Percentiles rank a stretch among this genome's conserved stretches.
Conservation (phyloP, 2,888 invertebrate species). For the Dryomyza anilis region DNA sequence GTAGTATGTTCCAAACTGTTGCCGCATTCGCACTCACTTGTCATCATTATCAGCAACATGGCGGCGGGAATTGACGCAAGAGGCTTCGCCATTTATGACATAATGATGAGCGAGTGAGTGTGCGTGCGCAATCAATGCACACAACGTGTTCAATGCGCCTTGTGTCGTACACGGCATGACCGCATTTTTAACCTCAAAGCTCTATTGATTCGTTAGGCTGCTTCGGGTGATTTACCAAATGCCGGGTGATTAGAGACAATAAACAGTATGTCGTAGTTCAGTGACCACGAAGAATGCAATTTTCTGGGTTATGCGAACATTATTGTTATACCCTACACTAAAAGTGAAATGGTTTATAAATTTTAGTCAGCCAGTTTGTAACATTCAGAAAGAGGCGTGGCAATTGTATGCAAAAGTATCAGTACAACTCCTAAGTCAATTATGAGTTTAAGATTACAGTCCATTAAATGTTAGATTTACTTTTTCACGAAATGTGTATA, state of each 20-base stretch:
- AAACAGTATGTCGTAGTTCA: neutral
- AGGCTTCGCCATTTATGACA: conserved; percentile 6
- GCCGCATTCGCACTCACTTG: neutral
- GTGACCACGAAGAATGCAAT: too few relatives aligned
- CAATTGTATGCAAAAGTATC: too few relatives aligned
- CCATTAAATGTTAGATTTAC: too few relatives aligned
- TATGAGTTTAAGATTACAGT: too few relatives aligned
- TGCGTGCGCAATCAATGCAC: conserved; percentile 6
- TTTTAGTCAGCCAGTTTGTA: neutral
- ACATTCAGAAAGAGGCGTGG: neutral
- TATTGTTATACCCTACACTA: neutral
- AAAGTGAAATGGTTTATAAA: neutral
- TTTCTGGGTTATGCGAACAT: too few relatives aligned
- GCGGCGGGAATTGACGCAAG: neutral
- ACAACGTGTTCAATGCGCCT: neutral
- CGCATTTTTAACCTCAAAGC: conserved; percentile 18
- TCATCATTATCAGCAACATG: neutral
- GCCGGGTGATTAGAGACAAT: neutral
- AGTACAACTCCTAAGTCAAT: too few relatives aligned
- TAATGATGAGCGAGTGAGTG: too few relatives aligned
- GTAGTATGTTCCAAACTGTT: too few relatives aligned
- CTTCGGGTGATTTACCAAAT: neutral
- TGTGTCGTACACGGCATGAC: neutral
- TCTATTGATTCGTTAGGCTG: conserved; percentile 1
- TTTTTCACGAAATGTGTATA: too few relatives aligned